Conservation (phyloP, 2,113 vertebrate species). For the Chamaetylas fuelleborni region DNA sequence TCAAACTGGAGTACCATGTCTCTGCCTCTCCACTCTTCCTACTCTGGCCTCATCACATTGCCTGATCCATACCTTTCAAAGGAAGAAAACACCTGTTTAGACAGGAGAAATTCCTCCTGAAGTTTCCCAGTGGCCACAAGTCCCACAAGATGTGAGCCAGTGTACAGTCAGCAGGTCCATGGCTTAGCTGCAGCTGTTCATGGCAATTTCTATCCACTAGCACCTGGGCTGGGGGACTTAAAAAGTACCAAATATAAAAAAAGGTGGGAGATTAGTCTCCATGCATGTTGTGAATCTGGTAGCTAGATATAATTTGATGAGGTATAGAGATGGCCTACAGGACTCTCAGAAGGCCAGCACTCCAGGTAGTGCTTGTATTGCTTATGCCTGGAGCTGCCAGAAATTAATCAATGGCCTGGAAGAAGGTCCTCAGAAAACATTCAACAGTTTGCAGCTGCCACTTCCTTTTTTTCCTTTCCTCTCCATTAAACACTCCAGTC, state of each 20-base stretch:
- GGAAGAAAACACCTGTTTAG: neutral
- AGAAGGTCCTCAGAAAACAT: neutral
- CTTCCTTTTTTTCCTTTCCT: neutral
- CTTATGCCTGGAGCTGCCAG: neutral
- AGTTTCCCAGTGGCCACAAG: neutral
- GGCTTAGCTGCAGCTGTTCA: neutral
- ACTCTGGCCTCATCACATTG: neutral
- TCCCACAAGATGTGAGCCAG: neutral
- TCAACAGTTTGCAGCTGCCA: neutral
- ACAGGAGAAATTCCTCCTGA: neutral
- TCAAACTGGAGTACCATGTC: neutral
- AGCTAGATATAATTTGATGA: neutral
- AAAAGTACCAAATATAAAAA: neutral
- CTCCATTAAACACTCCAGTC: neutral
- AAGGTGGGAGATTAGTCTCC: neutral
- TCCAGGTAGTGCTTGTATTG: neutral
- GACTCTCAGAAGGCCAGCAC: neutral
- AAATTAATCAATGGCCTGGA: neutral
- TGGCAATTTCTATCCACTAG: neutral
- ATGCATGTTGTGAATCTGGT: accelerated
- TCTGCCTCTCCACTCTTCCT: neutral
- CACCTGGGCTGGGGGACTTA: neutral
- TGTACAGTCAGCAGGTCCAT: neutral
- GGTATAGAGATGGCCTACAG: neutral
- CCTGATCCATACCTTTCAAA: neutral